These are phyloP conservation scores for Aurelia coerulea DNA, from an alignment of 30 jellyfish, hydroid and myxozoan genomes.

Conservation along the genomic window DNA sequence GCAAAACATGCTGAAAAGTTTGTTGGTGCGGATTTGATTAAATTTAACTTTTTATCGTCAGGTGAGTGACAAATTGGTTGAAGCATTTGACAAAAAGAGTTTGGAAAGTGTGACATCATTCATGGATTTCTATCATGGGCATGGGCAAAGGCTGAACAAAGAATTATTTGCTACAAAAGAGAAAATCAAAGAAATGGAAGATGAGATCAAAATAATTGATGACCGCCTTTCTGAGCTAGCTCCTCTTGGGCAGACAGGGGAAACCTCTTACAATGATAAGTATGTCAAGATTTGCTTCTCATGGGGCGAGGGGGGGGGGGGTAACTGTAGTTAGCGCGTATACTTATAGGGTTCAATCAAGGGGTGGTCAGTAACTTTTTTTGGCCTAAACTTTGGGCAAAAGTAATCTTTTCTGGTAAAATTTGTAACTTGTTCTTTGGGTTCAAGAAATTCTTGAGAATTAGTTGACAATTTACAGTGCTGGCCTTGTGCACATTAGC, in stretches of 20 bases:
- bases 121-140: slow-evolving; percentile 60
- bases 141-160: slow-evolving; percentile 43
- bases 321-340: too few relatives aligned
- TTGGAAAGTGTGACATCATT: slow-evolving; percentile 79
- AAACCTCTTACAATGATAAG: slow-evolving; percentile 28
- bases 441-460: too few relatives aligned
- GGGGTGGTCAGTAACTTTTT: too few relatives aligned
- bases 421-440: too few relatives aligned
- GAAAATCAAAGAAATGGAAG: slow-evolving; percentile 2
- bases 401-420: too few relatives aligned
- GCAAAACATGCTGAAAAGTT: too few relatives aligned
- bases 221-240: slow-evolving; percentile 57
- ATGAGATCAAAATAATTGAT: slow-evolving; percentile 52
- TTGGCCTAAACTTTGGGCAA: too few relatives aligned
- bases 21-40: too few relatives aligned
- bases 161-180: slow-evolving; percentile 29
- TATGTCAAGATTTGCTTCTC: background rate
- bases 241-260: slow-evolving; percentile 40
- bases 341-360: too few relatives aligned
- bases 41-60: background rate
- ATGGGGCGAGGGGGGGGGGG: background rate
- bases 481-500: too few relatives aligned
- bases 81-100: slow-evolving; percentile 79
- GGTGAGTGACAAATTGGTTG: slow-evolving; percentile 82
- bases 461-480: too few relatives aligned